Percentiles rank a stretch among this genome's conserved stretches.
Conservation (phyloP, 2,888 invertebrate genomes). For the Vesta saturnalis region DNA sequence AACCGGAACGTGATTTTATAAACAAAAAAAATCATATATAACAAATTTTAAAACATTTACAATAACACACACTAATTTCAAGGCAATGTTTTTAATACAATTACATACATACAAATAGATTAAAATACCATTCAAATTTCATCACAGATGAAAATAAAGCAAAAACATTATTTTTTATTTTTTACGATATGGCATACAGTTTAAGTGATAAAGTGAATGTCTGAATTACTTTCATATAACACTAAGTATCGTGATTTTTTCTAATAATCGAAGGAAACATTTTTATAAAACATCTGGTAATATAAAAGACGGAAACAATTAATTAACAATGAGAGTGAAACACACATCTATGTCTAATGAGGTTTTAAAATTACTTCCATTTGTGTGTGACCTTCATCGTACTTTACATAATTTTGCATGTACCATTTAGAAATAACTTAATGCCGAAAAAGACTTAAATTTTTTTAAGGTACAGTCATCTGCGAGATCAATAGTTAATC, state of each 20-base stretch:
- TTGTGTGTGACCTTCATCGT: no score
- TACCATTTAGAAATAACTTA: no score
- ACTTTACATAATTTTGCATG: no score
- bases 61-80: conserved; percentile 6
- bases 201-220: conserved; percentile 32
- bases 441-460: neutral
- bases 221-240: conserved; percentile 16
- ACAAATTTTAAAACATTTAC: conserved; percentile 15
- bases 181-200: conserved; percentile 35
- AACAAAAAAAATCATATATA: conserved; percentile 16
- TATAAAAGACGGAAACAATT: no score
- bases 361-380: no score
- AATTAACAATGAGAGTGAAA: no score
- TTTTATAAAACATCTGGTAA: neutral
- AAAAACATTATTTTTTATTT: conserved; percentile 23
- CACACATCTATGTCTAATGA: no score
- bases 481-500: neutral
- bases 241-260: neutral
- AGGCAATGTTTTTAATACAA: neutral
- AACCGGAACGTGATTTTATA: neutral
- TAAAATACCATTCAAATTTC: conserved; percentile 39
- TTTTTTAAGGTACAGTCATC: neutral
- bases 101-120: neutral
- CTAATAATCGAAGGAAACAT: neutral
- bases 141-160: conserved; percentile 51